phyloP scores from a whole-genome alignment of 2,888 invertebrate genomes.

The Allophyes oxyacanthae region DNA sequence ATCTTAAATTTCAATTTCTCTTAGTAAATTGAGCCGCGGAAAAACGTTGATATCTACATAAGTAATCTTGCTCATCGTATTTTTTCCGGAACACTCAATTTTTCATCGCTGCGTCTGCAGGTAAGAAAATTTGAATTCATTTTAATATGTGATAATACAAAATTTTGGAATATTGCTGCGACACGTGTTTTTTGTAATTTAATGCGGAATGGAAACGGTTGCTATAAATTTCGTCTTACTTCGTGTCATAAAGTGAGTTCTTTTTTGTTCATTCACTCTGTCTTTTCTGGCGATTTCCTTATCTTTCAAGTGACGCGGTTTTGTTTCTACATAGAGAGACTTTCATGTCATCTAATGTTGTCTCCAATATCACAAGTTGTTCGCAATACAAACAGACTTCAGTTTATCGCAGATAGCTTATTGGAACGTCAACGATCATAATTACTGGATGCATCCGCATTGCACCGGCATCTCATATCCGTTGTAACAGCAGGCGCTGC shows the following conservation, averaged over 20 bases:
- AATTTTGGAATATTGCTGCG: background rate
- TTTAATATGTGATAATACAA: slow-evolving; percentile 12
- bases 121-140: slow-evolving; percentile 27
- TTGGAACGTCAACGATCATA: slow-evolving; percentile 49
- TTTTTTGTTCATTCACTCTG: no score
- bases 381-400: no score
- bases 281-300: no score
- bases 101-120: slow-evolving; percentile 19
- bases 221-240: background rate
- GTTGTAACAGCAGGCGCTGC: slow-evolving; percentile 20
- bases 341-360: no score
- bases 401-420: slow-evolving; percentile 40
- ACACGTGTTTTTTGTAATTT: slow-evolving; percentile 22
- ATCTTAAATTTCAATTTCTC: slow-evolving; percentile 53
- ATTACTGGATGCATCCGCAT: slow-evolving; percentile 50
- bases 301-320: no score
- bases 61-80: slow-evolving; percentile 44
- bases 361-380: no score
- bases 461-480: slow-evolving; percentile 52
- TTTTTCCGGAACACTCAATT: slow-evolving; percentile 37
- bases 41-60: slow-evolving; percentile 48
- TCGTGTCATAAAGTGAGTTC: background rate
- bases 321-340: no score
- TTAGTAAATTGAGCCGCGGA: slow-evolving; percentile 44
- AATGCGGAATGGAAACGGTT: no score